Evolutionary conservation across 2,113 vertebrate species (phyloP).

Genomic region (Gila orcuttii): DNA sequence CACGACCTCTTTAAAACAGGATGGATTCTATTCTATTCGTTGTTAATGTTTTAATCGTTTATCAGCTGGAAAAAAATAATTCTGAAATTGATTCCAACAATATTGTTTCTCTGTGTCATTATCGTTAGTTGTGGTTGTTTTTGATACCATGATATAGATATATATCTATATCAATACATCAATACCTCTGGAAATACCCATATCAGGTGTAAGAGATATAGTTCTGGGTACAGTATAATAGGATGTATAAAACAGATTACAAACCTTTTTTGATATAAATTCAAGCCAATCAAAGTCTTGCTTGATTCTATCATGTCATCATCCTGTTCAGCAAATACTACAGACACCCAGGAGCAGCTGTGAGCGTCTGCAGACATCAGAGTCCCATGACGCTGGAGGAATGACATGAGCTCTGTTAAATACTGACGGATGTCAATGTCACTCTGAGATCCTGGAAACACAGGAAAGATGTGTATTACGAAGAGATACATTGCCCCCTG

Average conservation of each 20-base stretch:
- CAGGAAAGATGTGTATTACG: not conserved
- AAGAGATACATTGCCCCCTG: conserved; percentile 45
- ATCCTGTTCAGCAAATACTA: conserved; percentile 91
- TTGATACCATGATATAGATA: too few relatives aligned
- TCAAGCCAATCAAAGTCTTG: conserved; percentile 78
- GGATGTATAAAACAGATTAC: conserved; percentile 37
- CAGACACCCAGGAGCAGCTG: conserved; percentile 83
- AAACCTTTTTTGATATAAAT: conserved; percentile 80
- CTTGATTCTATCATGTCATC: conserved; percentile 95
- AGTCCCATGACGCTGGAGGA: conserved; percentile 73
- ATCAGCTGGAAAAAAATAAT: too few relatives aligned
- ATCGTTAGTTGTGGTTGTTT: too few relatives aligned
- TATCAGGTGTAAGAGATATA: not conserved
- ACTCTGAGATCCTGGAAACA: conserved; percentile 47
- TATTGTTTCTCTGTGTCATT: too few relatives aligned
- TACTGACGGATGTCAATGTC: conserved; percentile 58
- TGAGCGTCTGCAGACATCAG: conserved; percentile 60
- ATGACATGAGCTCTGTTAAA: conserved; percentile 72
- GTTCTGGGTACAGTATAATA: not conserved
- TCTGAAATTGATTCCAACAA: too few relatives aligned
- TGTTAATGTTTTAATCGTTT: too few relatives aligned
- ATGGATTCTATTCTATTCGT: too few relatives aligned
- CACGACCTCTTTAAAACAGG: too few relatives aligned
- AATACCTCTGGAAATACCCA: not conserved
- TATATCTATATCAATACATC: too few relatives aligned